phyloP scores from a whole-genome alignment of 2,113 vertebrate genomes.

The Dromiciops gliroides region DNA sequence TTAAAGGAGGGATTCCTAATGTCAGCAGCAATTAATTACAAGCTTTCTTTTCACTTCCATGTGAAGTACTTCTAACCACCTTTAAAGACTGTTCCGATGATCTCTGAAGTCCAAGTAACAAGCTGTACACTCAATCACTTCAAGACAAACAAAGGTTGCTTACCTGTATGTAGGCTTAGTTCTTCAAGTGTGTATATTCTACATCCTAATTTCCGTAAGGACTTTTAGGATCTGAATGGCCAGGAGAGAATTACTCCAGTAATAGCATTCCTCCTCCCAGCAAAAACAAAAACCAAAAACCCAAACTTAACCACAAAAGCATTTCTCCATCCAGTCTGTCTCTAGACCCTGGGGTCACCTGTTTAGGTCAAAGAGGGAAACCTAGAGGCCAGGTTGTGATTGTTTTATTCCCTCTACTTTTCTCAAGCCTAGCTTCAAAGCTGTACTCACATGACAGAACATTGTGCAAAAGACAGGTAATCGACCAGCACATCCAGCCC shows the following conservation, averaged over 20 bases:
- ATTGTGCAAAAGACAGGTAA: slow-evolving; percentile 97
- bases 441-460: slow-evolving; percentile 95
- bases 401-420: background rate
- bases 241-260: background rate
- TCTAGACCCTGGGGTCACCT: background rate
- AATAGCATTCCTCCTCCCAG: background rate
- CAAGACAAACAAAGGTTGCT: background rate
- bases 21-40: background rate
- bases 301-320: background rate
- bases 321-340: background rate
- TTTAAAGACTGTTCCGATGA: background rate
- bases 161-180: background rate
- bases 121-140: background rate
- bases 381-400: background rate
- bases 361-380: background rate
- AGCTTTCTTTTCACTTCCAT: background rate
- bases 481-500: slow-evolving; percentile 97
- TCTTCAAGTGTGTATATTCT: background rate
- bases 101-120: background rate
- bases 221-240: background rate
- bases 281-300: too few species aligned
- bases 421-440: background rate
- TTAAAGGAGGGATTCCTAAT: background rate
- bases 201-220: background rate
- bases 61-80: background rate